Evolutionary conservation across 2,797 vertebrate species (phyloP), one percentile per base, ranked within the genome.

Genomic region (Phaenicophaeus curvirostris): DNA sequence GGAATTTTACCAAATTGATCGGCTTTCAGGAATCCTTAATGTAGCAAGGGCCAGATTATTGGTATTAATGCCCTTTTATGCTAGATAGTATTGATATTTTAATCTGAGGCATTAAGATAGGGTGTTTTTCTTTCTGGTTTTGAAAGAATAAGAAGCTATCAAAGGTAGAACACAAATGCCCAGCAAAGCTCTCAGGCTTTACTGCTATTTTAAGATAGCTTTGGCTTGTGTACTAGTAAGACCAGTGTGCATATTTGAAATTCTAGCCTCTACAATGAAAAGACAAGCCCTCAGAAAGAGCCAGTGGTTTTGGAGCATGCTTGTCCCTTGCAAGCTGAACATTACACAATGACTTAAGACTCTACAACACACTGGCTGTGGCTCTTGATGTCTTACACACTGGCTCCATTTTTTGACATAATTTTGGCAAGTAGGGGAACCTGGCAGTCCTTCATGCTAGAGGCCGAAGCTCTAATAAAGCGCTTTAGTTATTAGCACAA

Each of bases 351-450:
- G 77, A 74, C 91, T 94, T 93, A 93, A 94, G 87, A 85, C 67
- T 92, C 61, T 68, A 31, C 94, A 93, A 48, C 72, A 59, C 35
- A 33, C 75, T 96, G 86, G 55, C 90, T 89, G 74, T 68, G 92
- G 93, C 84, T 94, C 93, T 95, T 93, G 77, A 77, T 90, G 90
- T 55, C 93, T 96, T 89, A 72, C 62, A 87, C 62, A 3, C 66
- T 95, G 78, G 86, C 85, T 94, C 69, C 42, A 78, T 90, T 96
- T 96, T 96, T 93, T 90, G 89, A 95, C 93, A 94, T 87, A 89
- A 91, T 87, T 97, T 93, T 96, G 95, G 96, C 94, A 96, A 95
- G 81, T 89, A 59, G 61, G 69, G 62, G 59, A 78, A 82, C 87
- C 93, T 96, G 95, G 95, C 94, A 93, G 5, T 94, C 74, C 74